Percentiles rank a stretch among this genome's conserved stretches.
Evolutionary conservation across 2,888 invertebrate genomes (phyloP).

Genomic region (Tuta absoluta): DNA sequence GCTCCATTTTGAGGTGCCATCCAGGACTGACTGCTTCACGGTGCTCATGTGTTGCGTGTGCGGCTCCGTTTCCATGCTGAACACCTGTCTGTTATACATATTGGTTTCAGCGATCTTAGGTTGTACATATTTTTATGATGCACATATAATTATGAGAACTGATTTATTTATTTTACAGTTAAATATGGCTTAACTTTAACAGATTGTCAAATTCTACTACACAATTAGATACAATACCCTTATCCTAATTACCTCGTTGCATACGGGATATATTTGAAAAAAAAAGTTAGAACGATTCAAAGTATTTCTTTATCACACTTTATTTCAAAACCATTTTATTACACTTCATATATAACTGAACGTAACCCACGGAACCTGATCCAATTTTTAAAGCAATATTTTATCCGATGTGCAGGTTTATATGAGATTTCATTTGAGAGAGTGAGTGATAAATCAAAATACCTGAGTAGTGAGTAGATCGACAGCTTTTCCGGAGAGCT

Average conservation of each 20-base stretch:
- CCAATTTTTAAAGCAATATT: constrained; percentile 27
- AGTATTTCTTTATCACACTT: no score
- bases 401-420: constrained; percentile 23
- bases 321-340: not conserved
- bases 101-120: constrained; percentile 52
- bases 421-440: constrained; percentile 15
- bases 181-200: no score
- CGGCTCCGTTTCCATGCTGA: constrained; percentile 96
- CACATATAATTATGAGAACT: not conserved
- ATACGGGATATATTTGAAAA: no score
- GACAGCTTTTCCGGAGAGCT: constrained; percentile 1
- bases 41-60: constrained; percentile 98
- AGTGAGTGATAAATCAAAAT: constrained; percentile 17
- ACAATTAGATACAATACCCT: no score
- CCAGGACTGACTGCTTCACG: constrained; percentile 98
- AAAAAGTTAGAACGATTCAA: no score
- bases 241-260: no score
- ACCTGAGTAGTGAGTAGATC: constrained; percentile 17
- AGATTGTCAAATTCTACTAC: no score
- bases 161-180: constrained; percentile 2
- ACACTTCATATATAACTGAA: constrained; percentile 26
- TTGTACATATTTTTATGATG: not conserved
- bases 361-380: constrained; percentile 15
- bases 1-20: constrained; percentile 99
- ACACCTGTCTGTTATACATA: constrained; percentile 92